phyloP scores from a whole-genome alignment of 2,797 vertebrate species.

The Adrianichthys oophorus region DNA sequence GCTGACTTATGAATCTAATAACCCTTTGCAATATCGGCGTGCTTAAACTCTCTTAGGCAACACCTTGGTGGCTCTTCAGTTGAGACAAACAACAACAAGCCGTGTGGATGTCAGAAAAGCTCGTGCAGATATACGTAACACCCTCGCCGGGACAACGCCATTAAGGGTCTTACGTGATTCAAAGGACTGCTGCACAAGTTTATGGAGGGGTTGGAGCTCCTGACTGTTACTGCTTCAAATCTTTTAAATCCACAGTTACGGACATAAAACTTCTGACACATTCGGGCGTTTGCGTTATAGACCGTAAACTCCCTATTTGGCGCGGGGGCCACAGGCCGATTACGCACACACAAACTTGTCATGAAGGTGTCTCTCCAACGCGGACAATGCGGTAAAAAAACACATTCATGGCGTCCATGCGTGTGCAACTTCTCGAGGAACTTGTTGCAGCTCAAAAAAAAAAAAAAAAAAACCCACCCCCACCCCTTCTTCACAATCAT shows the following conservation, averaged over 20 bases:
- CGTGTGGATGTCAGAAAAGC: conserved; percentile 80
- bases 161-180: conserved; percentile 91
- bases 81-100: conserved; percentile 87
- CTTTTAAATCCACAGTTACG: conserved; percentile 58
- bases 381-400: conserved; percentile 55
- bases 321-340: conserved; percentile 64
- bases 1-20: conserved; percentile 99
- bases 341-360: conserved; percentile 72
- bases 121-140: conserved; percentile 87
- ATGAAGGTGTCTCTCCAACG: conserved; percentile 56
- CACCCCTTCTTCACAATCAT: neutral
- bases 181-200: conserved; percentile 84
- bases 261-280: conserved; percentile 54
- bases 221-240: conserved; percentile 67
- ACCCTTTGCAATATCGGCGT: conserved; percentile 98
- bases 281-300: conserved; percentile 58
- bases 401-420: conserved; percentile 54
- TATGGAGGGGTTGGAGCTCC: conserved; percentile 74
- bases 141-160: conserved; percentile 86
- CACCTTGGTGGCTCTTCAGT: conserved; percentile 90
- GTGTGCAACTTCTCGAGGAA: conserved; percentile 75
- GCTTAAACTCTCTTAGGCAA: conserved; percentile 90
- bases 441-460: conserved; percentile 87
- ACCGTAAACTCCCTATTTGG: conserved; percentile 54
- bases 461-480: conserved; percentile 1